Percentiles rank a stretch among this genome's conserved stretches.
Evolutionary conservation across 1,140 invertebrate species (phyloP).

Genomic region (Drosophila pseudoananassae): DNA sequence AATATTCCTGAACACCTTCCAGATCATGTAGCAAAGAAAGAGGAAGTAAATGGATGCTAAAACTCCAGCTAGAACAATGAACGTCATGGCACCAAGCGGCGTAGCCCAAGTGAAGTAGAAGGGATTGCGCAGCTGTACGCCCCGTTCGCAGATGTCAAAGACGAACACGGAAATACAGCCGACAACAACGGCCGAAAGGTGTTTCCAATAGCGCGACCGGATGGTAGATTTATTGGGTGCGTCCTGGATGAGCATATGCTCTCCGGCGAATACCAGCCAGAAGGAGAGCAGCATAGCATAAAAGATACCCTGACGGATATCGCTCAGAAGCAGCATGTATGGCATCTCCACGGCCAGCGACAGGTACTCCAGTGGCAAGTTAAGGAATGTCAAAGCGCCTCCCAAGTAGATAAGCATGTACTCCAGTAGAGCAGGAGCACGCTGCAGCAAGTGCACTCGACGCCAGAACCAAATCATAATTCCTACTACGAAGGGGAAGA

Average conservation of each 20-base stretch:
- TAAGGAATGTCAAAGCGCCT: constrained; percentile 93
- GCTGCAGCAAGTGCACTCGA: constrained; percentile 92
- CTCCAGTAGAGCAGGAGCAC: constrained; percentile 95
- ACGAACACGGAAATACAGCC: constrained; percentile 96
- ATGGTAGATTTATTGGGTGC: constrained; percentile 91
- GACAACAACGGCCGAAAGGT: constrained; percentile 95
- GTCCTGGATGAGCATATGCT: constrained; percentile 96
- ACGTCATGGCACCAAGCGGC: constrained; percentile 93
- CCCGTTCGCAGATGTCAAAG: constrained; percentile 98
- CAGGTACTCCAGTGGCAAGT: constrained; percentile 97
- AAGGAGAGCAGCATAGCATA: constrained; percentile 98
- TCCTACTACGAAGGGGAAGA: constrained; percentile 94
- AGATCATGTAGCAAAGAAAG: constrained; percentile 97
- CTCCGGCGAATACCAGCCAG: constrained; percentile 99
- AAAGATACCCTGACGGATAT: constrained; percentile 98
- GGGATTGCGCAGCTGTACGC: constrained; percentile 97
- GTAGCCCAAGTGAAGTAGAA: constrained; percentile 99
- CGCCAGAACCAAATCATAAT: constrained; percentile 98
- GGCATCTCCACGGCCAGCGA: constrained; percentile 96
- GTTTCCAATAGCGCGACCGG: constrained; percentile 94
- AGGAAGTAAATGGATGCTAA: constrained; percentile 96
- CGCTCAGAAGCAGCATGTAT: constrained; percentile 96
- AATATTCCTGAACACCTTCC: constrained; percentile 96
- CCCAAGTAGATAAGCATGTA: constrained; percentile 95
- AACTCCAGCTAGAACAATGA: constrained; percentile 96